Base-by-base conservation (phyloP, 1,140 invertebrate genomes). In the Drosophila auraria region DNA sequence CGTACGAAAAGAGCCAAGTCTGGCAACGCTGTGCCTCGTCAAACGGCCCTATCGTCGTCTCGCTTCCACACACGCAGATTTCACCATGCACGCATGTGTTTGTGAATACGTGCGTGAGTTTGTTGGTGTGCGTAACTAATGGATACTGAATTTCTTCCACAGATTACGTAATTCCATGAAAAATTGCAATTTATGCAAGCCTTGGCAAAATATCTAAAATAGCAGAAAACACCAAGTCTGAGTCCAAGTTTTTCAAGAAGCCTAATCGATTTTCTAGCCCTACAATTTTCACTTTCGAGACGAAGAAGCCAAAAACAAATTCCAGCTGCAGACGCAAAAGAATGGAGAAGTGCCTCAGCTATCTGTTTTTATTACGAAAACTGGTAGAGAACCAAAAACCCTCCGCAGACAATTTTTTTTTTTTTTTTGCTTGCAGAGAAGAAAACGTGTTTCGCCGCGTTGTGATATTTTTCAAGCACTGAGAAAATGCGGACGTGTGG, bases 21-120 rank as follows among this genome's bases (percentile, higher is more conserved):
- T 72, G 86, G 86, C 87, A 91, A 86, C 86, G 61, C 72, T 63
- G 23, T 23, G 25, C 27, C 74, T 51, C 42, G 38, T n/a, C 15
- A 40, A 82, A 69, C 40, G 42, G 53, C 58, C 73, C 54, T 78
- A 65, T 27, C 45, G 71, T 53, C 60, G 80, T 90, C 86, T 72
- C 82, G 56, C 45, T 82, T 45, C 49, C 63, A 33, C 78, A 33
- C 56, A 51, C 17, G 45, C 27, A 42, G 56, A 59, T 56, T 54
- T 47, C 12, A 60, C 36, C 44, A 66, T 62, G 23, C 12, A 49
- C 65, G 50, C 8, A 11, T 45, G 47, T 45, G 50, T 45, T 54
- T 63, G 53, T 54, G 44, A 61, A 11, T 45, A 30, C 30, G 66
- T 38, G 45, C 25, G 36, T 59, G 51, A 20, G 4, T 38, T 30